Conservation (phyloP, 2,113 vertebrate genomes). For the Mandrillus leucophaeus region DNA sequence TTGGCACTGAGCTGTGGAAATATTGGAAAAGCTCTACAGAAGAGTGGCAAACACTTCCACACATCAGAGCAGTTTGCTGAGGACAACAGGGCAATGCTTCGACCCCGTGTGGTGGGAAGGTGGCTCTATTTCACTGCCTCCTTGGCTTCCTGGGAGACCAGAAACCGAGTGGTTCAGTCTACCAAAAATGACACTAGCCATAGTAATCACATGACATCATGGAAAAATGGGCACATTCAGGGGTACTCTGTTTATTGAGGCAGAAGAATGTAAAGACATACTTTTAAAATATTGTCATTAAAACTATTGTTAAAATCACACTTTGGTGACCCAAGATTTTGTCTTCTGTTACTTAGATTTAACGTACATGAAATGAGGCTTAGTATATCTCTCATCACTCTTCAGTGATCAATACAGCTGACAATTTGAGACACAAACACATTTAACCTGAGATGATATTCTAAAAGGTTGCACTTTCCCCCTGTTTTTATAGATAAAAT, state of each 20-base stretch:
- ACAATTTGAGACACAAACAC: not conserved
- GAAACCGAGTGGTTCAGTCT: accelerated
- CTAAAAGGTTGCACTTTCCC: too few species aligned
- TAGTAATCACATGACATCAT: accelerated
- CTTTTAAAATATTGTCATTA: not conserved
- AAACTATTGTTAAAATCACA: not conserved
- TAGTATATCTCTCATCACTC: accelerated
- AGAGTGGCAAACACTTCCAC: accelerated
- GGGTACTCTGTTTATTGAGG: not conserved
- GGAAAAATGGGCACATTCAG: accelerated
- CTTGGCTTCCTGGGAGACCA: not conserved
- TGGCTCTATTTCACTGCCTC: accelerated
- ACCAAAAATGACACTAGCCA: accelerated
- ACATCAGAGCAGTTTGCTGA: not conserved
- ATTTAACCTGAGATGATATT: not conserved
- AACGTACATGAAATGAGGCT: accelerated
- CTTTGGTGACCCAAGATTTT: not conserved
- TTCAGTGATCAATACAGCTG: too few species aligned
- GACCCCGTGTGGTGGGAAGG: accelerated
- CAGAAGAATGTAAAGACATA: accelerated
- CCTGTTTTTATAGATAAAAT: not conserved
- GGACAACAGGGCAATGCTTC: too few species aligned
- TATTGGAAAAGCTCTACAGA: accelerated
- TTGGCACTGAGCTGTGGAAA: accelerated
- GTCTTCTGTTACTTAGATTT: not conserved